Conservation (phyloP, 30 jellyfish, hydroid and myxozoan species). For the Cassiopea andromeda region DNA sequence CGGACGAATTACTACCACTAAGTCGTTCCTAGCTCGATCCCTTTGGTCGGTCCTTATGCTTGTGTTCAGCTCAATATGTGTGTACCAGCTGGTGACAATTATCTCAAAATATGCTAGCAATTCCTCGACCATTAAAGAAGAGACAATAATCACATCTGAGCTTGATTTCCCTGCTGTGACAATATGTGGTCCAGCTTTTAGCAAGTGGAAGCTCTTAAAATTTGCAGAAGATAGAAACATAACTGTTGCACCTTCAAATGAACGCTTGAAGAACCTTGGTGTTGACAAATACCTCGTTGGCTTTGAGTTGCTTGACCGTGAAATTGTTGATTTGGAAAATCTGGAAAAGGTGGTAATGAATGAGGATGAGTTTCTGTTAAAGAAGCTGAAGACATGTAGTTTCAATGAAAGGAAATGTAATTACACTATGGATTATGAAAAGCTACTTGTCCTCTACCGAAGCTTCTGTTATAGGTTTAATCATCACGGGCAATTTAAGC, state of each 20-base stretch:
- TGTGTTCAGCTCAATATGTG: constrained; percentile 4
- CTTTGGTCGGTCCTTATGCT: constrained; percentile 25
- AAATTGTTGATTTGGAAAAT: background rate
- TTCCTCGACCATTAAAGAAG: constrained; percentile 1
- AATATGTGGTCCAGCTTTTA: constrained; percentile 28
- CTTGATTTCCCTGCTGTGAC: constrained; percentile 49
- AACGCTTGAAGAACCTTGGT: background rate
- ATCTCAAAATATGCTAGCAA: background rate
- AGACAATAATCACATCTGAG: constrained; percentile 3
- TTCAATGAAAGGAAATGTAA: background rate
- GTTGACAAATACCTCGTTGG: background rate
- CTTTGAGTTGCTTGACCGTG: background rate
- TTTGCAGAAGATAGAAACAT: constrained; percentile 5
- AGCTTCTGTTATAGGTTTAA: constrained; percentile 40
- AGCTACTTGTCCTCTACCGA: background rate
- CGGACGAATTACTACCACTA: constrained; percentile 22
- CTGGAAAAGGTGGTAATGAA: background rate
- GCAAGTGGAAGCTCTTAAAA: constrained; percentile 2
- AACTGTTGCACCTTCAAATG: background rate
- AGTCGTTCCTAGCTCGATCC: constrained; percentile 1
- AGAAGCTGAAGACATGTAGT: constrained; percentile 4
- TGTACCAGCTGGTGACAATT: background rate
- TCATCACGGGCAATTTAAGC: constrained; percentile 17
- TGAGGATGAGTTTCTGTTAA: constrained; percentile 16
- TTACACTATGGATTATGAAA: constrained; percentile 21